A percentile compares a stretch with the other conserved stretches of the same genome.
Evolutionary conservation across 1,140 invertebrate genomes (phyloP).

Genomic region (Cardiocondyla obscurior): DNA sequence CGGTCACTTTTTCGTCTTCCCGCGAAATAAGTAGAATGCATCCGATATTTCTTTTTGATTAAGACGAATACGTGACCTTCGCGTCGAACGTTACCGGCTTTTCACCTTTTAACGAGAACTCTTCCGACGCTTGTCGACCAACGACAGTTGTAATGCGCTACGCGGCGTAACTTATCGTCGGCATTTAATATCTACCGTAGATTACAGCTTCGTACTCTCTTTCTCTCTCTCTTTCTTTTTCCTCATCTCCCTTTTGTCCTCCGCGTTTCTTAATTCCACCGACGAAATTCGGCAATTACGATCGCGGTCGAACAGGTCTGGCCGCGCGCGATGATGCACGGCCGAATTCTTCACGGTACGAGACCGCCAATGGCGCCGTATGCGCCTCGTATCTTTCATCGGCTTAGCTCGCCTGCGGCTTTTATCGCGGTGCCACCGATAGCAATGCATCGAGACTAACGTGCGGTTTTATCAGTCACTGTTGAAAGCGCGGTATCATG

Average conservation of each 20-base stretch:
- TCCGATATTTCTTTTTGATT: constrained; percentile 51
- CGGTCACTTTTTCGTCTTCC: constrained; percentile 27
- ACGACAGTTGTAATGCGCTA: background rate
- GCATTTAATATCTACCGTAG: background rate
- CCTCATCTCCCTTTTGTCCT: no score
- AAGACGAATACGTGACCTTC: constrained; percentile 42
- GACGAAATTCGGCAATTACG: background rate
- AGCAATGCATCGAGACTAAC: constrained; percentile 3
- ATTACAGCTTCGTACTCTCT: background rate
- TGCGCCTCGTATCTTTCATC: constrained; percentile 13
- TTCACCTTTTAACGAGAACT: constrained; percentile 18
- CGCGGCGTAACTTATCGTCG: constrained; percentile 7
- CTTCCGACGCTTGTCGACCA: background rate
- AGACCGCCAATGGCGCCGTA: background rate
- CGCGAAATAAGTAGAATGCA: constrained; percentile 41
- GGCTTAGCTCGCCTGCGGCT: background rate
- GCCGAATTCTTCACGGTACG: background rate
- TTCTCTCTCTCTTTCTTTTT: background rate
- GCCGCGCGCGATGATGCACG: constrained; percentile 23
- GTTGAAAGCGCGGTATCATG: background rate
- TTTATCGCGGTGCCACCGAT: constrained; percentile 38
- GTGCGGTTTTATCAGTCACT: constrained; percentile 30
- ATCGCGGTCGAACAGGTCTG: background rate
- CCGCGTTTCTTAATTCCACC: background rate
- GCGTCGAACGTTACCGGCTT: constrained; percentile 26